Conservation (phyloP, 92 coral and sea anemone species). For the Phenganax marumi region DNA sequence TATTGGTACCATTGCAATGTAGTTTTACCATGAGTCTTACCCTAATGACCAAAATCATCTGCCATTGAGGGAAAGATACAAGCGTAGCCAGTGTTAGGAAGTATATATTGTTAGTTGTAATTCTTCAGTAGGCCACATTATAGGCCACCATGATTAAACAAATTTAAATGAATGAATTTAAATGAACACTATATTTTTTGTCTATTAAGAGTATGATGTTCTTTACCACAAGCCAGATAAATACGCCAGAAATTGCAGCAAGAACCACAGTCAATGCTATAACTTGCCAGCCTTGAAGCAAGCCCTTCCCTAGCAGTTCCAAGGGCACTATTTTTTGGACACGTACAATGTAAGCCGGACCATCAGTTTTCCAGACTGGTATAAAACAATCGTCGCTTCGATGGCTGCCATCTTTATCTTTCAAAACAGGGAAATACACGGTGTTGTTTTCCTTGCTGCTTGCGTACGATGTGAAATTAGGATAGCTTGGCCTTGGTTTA, state of each 20-base stretch:
- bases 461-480: neutral
- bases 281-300: constrained; percentile 83
- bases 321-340: constrained; percentile 66
- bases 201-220: too few relatives aligned
- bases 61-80: too few relatives aligned
- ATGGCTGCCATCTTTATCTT: constrained; percentile 13
- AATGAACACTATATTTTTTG: too few relatives aligned
- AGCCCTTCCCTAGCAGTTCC: constrained; percentile 71
- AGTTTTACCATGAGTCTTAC: too few relatives aligned
- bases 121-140: too few relatives aligned
- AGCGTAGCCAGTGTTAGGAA: too few relatives aligned
- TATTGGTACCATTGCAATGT: too few relatives aligned
- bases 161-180: too few relatives aligned
- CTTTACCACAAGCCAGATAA: constrained; percentile 80
- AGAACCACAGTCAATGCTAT: constrained; percentile 79
- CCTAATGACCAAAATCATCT: too few relatives aligned
- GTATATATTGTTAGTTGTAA: too few relatives aligned
- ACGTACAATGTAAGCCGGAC: constrained; percentile 59
- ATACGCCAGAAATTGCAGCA: constrained; percentile 83
- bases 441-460: constrained; percentile 6
- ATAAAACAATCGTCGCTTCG: constrained; percentile 46
- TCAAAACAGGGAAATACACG: constrained; percentile 50
- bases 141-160: too few relatives aligned
- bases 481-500: neutral
- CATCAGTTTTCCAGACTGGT: constrained; percentile 48